phyloP scores from a whole-genome alignment of 2,113 vertebrate genomes.

The Tonatia bakeri region DNA sequence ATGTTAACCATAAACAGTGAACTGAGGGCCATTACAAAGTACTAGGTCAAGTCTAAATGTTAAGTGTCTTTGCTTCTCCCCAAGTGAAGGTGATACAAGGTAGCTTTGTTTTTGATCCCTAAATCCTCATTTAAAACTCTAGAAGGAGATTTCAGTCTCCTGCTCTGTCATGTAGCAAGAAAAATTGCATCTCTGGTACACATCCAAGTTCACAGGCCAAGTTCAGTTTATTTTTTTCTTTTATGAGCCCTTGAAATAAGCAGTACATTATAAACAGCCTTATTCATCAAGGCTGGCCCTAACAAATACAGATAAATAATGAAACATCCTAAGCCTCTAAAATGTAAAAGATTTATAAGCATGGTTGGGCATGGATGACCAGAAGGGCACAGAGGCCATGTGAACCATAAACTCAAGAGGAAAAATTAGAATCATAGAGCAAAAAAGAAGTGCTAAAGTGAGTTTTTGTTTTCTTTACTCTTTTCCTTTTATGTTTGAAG shows the following conservation, averaged over 20 bases:
- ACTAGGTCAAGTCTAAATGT: background rate
- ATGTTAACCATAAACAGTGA: background rate
- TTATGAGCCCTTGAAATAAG: slow-evolving; percentile 24
- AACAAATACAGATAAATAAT: slow-evolving; percentile 72
- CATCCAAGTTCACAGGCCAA: slow-evolving; percentile 60
- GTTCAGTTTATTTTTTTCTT: slow-evolving; percentile 67
- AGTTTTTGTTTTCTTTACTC: background rate
- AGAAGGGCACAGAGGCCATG: slow-evolving; percentile 9
- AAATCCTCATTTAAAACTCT: slow-evolving; percentile 8
- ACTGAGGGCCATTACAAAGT: background rate
- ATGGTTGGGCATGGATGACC: background rate
- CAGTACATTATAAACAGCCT: slow-evolving; percentile 15
- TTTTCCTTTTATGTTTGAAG: background rate
- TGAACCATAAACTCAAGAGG: slow-evolving; percentile 1
- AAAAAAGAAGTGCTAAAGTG: slow-evolving; percentile 15
- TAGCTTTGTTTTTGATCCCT: background rate
- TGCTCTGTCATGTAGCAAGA: slow-evolving; percentile 43
- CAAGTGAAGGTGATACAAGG: background rate
- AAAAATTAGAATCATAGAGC: slow-evolving; percentile 22
- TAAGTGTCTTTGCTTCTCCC: background rate
- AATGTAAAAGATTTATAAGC: slow-evolving; percentile 49
- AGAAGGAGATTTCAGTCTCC: slow-evolving; percentile 1
- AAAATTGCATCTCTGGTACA: slow-evolving; percentile 50
- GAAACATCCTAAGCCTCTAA: slow-evolving; percentile 45
- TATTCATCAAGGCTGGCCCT: slow-evolving; percentile 40